Percentiles rank a stretch among this genome's conserved stretches.
Evolutionary conservation across 2,113 vertebrate genomes (phyloP).

Genomic region (Megaleporinus macrocephalus): DNA sequence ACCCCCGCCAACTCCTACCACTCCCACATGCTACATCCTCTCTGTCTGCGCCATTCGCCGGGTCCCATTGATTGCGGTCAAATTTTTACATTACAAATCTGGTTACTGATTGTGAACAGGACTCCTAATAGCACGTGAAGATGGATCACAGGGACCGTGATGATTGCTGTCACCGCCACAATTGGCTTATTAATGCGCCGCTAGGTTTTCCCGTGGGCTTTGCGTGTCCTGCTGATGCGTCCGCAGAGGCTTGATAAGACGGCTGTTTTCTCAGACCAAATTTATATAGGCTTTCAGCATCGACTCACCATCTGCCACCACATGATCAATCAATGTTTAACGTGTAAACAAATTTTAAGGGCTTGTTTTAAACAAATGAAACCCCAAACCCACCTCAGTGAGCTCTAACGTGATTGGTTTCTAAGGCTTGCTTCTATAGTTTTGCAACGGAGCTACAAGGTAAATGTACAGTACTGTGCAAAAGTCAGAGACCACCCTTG

Average conservation of each 20-base stretch:
- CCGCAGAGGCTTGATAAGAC: neutral
- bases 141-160: slow-evolving; percentile 36
- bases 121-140: slow-evolving; percentile 42
- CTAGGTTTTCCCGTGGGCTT: slow-evolving; percentile 20
- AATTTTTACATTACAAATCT: slow-evolving; percentile 37
- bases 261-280: neutral
- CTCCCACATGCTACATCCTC: neutral
- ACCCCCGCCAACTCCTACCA: too few species aligned
- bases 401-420: too few species aligned
- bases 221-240: neutral
- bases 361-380: too few species aligned
- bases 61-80: slow-evolving; percentile 10
- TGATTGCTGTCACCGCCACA: slow-evolving; percentile 27
- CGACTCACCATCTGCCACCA: neutral
- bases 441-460: too few species aligned
- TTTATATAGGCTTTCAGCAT: neutral
- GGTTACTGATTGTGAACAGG: slow-evolving; percentile 42
- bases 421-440: too few species aligned
- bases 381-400: too few species aligned
- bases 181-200: slow-evolving; percentile 41
- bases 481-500: too few species aligned
- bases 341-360: neutral
- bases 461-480: too few species aligned
- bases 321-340: neutral
- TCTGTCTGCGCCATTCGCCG: neutral